Evolutionary conservation across 1,140 invertebrate species (phyloP).

Genomic region (Halictus rubicundus): DNA sequence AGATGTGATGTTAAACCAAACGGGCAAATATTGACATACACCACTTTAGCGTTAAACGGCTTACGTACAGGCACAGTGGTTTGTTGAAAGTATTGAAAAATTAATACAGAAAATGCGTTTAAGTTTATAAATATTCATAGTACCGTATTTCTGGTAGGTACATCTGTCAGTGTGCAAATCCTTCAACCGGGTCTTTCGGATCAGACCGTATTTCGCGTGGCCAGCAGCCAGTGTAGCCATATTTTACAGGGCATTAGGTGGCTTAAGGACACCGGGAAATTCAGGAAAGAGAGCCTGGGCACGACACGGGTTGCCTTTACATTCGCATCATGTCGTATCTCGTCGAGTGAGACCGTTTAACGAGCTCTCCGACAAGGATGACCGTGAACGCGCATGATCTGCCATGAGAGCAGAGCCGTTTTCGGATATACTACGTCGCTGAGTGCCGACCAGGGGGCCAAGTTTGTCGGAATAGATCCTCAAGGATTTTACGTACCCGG

Average conservation of each 20-base stretch:
- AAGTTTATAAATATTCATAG: too few species aligned
- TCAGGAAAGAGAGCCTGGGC: slow-evolving; percentile 6
- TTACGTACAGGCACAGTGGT: too few species aligned
- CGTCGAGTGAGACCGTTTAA: slow-evolving; percentile 30
- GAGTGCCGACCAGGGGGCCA: not conserved
- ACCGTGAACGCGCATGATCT: slow-evolving; percentile 8
- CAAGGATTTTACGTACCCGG: slow-evolving; percentile 14
- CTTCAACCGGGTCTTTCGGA: slow-evolving; percentile 3
- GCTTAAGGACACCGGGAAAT: slow-evolving; percentile 22
- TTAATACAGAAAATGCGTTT: too few species aligned
- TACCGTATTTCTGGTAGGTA: not conserved
- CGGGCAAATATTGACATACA: too few species aligned
- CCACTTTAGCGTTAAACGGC: too few species aligned
- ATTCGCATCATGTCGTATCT: slow-evolving; percentile 40
- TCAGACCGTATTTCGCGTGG: slow-evolving; percentile 10
- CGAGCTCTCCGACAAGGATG: slow-evolving; percentile 15
- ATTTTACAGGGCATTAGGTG: slow-evolving; percentile 38
- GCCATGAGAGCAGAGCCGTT: slow-evolving; percentile 9
- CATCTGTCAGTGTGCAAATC: not conserved
- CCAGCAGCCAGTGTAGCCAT: not conserved
- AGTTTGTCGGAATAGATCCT: slow-evolving; percentile 21
- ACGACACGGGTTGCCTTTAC: slow-evolving; percentile 19
- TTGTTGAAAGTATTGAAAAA: too few species aligned
- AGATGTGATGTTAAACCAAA: too few species aligned
- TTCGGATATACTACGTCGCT: not conserved